These are phyloP conservation scores for Seriola aureovittata DNA, from an alignment of 2,113 vertebrate species.

Conservation along the genomic window DNA sequence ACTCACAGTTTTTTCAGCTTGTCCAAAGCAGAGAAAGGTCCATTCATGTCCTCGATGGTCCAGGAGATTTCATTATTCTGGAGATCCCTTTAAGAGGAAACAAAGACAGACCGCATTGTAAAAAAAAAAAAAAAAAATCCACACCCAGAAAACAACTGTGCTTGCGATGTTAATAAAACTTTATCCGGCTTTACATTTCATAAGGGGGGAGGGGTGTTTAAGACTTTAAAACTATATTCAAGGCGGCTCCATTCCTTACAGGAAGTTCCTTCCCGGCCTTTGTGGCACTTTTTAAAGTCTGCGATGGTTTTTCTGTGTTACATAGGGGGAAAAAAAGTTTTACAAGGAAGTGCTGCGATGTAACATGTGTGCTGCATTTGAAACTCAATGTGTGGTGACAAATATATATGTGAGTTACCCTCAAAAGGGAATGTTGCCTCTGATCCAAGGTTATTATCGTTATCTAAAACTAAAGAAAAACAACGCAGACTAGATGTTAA, in stretches of 20 bases:
- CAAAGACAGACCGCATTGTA: constrained; percentile 51
- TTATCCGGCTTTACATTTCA: constrained; percentile 45
- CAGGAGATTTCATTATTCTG: constrained; percentile 98
- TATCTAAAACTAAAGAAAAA: too few relatives aligned
- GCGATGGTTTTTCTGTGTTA: constrained; percentile 38
- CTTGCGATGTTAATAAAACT: constrained; percentile 61
- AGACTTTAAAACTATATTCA: constrained; percentile 60
- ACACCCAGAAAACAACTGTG: constrained; percentile 63
- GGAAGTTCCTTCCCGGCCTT: constrained; percentile 60
- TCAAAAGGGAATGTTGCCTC: constrained; percentile 19
- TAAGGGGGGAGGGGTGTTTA: constrained; percentile 23
- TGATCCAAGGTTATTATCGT: not conserved
- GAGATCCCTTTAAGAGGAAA: constrained; percentile 86
- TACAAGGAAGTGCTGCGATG: constrained; percentile 43
- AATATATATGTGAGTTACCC: constrained; percentile 33
- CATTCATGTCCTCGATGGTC: constrained; percentile 99
- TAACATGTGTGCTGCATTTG: constrained; percentile 52
- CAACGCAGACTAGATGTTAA: too few relatives aligned
- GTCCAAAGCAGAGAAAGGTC: constrained; percentile 95
- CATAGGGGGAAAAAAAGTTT: constrained; percentile 37
- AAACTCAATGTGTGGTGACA: constrained; percentile 28
- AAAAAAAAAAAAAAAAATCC: constrained; percentile 65
- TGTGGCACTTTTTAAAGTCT: constrained; percentile 54
- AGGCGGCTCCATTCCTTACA: constrained; percentile 36
- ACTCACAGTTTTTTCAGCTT: constrained; percentile 92